Percentiles rank a stretch among this genome's conserved stretches.
These are phyloP conservation scores for Erpobdella octoculata DNA, from an alignment of 2,888 invertebrate species.

Conservation along the genomic window DNA sequence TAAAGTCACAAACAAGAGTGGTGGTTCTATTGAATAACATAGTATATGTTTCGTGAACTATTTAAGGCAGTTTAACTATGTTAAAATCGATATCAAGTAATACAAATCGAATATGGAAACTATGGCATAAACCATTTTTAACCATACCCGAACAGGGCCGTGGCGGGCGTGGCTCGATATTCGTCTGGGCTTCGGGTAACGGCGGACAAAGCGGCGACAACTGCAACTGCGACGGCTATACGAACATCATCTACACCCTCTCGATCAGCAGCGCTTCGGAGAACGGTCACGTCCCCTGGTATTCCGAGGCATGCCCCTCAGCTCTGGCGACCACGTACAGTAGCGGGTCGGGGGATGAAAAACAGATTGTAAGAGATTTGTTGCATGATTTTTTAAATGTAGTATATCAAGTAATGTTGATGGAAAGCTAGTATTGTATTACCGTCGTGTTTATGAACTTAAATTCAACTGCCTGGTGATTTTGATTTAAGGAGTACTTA, in stretches of 20 bases:
- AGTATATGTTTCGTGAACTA: too few relatives aligned
- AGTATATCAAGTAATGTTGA: neutral
- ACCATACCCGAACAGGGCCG: constrained; percentile 64
- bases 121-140: too few relatives aligned
- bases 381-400: neutral
- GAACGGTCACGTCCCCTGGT: constrained; percentile 68
- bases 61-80: too few relatives aligned
- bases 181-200: constrained; percentile 98
- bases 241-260: constrained; percentile 95
- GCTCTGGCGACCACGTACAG: constrained; percentile 96
- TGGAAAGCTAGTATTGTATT: neutral
- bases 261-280: constrained; percentile 76
- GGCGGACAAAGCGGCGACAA: constrained; percentile 80
- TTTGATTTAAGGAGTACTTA: too few relatives aligned
- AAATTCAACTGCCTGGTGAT: neutral
- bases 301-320: constrained; percentile 96
- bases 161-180: constrained; percentile 87
- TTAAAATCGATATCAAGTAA: too few relatives aligned
- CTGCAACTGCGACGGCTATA: constrained; percentile 98
- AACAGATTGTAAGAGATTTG: constrained; percentile 53
- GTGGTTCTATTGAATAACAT: too few relatives aligned
- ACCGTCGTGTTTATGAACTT: neutral
- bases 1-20: too few relatives aligned
- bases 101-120: too few relatives aligned
- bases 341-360: constrained; percentile 74